These are phyloP conservation scores for Zaprionus davidi DNA, from an alignment of 1,140 invertebrate genomes.

Conservation along the genomic window DNA sequence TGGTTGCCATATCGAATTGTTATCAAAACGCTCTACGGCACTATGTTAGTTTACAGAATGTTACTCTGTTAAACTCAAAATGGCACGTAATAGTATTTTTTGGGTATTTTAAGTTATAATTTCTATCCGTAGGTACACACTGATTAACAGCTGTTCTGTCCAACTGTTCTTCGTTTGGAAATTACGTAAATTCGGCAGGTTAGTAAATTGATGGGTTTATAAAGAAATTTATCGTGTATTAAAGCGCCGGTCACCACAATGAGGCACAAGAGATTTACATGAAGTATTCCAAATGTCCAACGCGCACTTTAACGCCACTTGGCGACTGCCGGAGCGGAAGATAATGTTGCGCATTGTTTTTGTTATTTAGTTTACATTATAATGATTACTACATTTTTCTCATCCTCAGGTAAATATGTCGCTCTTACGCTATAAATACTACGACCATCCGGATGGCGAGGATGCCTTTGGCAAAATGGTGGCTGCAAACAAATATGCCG, in stretches of 20 bases:
- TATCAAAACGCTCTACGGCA: neutral
- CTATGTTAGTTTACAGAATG: neutral
- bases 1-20: neutral
- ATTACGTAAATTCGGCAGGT: constrained; percentile 81
- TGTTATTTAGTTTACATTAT: constrained; percentile 22
- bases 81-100: constrained; percentile 26
- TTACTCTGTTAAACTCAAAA: constrained; percentile 24
- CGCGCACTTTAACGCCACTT: neutral
- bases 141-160: constrained; percentile 60
- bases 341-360: constrained; percentile 1
- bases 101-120: constrained; percentile 1
- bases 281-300: neutral
- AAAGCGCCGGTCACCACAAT: neutral
- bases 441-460: constrained; percentile 89
- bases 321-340: neutral
- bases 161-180: constrained; percentile 39
- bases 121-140: constrained; percentile 30
- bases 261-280: neutral
- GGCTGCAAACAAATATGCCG: constrained; percentile 86
- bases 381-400: constrained; percentile 1
- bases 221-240: neutral
- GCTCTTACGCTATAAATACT: constrained; percentile 85
- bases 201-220: constrained; percentile 58
- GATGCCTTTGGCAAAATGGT: constrained; percentile 88
- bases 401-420: constrained; percentile 65